A percentile compares a stretch with the other conserved stretches of the same genome.
Evolutionary conservation across 2,888 invertebrate genomes (phyloP).

Genomic region (Dryobotodes eremita): DNA sequence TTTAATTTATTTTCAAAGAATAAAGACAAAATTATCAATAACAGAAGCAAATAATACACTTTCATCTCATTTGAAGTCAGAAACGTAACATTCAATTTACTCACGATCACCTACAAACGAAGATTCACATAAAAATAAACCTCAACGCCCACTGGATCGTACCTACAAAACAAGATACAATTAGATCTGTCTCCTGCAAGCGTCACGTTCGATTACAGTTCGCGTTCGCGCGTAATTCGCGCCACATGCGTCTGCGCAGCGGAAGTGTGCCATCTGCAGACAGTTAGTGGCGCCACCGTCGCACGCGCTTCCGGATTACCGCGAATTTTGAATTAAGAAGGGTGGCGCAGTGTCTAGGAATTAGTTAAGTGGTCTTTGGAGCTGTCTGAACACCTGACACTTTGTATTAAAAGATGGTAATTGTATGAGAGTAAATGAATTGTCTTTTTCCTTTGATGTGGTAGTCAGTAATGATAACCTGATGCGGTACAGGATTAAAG

Average conservation of each 20-base stretch:
- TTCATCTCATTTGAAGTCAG: constrained; percentile 45
- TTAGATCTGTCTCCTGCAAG: constrained; percentile 58
- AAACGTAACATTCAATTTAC: constrained; percentile 53
- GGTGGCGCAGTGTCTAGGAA: constrained; percentile 59
- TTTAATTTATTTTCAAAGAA: background rate
- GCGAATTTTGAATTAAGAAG: constrained; percentile 60
- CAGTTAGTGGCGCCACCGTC: constrained; percentile 76
- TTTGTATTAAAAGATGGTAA: constrained; percentile 27
- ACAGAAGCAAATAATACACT: constrained; percentile 24
- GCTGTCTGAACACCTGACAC: constrained; percentile 49
- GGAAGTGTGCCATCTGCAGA: constrained; percentile 73
- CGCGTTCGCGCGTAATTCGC: constrained; percentile 75
- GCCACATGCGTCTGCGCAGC: constrained; percentile 73
- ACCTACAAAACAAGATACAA: constrained; percentile 63
- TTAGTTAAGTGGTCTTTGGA: constrained; percentile 38
- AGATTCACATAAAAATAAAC: constrained; percentile 54
- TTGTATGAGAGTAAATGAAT: constrained; percentile 39
- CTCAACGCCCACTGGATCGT: constrained; percentile 42
- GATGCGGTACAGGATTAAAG: background rate
- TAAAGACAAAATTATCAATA: background rate
- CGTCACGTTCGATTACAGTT: constrained; percentile 76
- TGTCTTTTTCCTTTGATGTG: constrained; percentile 26
- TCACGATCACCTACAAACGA: constrained; percentile 32
- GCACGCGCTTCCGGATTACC: constrained; percentile 69
- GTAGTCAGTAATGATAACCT: background rate